Base-by-base conservation (phyloP, 2,113 vertebrate species). In the Brachyhypopomus gauderio region DNA sequence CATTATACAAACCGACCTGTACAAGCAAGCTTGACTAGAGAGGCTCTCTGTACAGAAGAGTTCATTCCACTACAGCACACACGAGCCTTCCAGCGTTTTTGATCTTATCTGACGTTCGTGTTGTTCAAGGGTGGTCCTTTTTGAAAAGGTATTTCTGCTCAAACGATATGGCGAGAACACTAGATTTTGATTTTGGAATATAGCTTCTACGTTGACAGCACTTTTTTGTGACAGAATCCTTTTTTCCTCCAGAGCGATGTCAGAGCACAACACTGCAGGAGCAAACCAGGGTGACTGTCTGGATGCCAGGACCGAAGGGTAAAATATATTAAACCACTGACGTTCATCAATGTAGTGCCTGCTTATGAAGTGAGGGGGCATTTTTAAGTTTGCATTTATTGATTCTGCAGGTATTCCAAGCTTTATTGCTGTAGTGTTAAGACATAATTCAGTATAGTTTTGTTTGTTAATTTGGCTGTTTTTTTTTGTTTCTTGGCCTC, bases 251-350 rank as follows among this genome's bases (percentile, higher is more conserved):
- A 59, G 27, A 67, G 17, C 45, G 64, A 80, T 81, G 84, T 79
- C 84, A 48, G 45, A 55, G 14, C 30, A 67, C 9, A 4, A 9
- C 41, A 41, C 5, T 19, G 12, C 25, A 38, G 27, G 16, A 45
- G 60, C 25, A 58, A 20, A 63, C 23, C 14, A 12, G 58, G 77
- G 66, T 52, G 84, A 85, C 59, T 2, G 12, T 12, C 56, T 85
- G 63, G 84, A 85, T 66, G 77, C 80, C n/a, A 79, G 72, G 52
- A 48, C 19, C 7, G 16, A 64, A 67, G 11, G 36, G 84, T 85
- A 78, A 77, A 71, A 23, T 6, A 17, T 72, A 72, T 60, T 12
- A 52, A 52, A 52, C 12, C 12, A 8, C 45, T 52, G 45, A 12
- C 12, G 7, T 8, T 41, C 2, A 41, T 41, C 3, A 4, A 41